A percentile compares a stretch with the other conserved stretches of the same genome.
phyloP scores from a whole-genome alignment of 2,888 invertebrate species.

The Acrobasis repandana region DNA sequence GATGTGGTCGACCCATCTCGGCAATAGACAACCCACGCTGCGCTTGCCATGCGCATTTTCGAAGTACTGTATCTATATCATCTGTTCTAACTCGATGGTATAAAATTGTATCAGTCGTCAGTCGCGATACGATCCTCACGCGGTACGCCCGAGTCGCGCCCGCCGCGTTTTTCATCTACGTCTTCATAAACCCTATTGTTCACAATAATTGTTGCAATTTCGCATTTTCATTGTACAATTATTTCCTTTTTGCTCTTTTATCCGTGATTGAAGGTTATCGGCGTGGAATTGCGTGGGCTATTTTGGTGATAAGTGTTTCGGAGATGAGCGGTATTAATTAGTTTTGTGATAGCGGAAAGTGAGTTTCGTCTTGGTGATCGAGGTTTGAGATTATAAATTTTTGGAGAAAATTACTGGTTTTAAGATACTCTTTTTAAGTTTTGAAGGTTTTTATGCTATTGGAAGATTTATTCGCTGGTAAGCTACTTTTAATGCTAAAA shows the following conservation, averaged over 20 bases:
- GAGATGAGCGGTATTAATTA: constrained; percentile 1
- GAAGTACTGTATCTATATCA: too few relatives aligned
- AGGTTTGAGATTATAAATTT: too few relatives aligned
- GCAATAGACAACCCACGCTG: too few relatives aligned
- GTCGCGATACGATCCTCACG: constrained; percentile 1
- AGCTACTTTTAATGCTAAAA: too few relatives aligned
- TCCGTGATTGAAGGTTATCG: constrained; percentile 6
- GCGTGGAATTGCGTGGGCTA: not conserved
- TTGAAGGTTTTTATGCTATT: too few relatives aligned
- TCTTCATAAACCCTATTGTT: constrained; percentile 1
- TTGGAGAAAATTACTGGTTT: too few relatives aligned
- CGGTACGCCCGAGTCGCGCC: not conserved
- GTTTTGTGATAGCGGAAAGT: not conserved
- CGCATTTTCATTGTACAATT: constrained; percentile 10
- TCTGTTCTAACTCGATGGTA: not conserved
- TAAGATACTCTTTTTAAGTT: too few relatives aligned
- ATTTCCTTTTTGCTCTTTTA: constrained; percentile 3
- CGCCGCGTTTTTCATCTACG: not conserved
- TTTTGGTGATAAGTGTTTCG: constrained; percentile 10
- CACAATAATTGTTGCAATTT: constrained; percentile 8
- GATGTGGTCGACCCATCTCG: too few relatives aligned
- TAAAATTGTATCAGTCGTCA: not conserved
- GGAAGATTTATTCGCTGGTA: too few relatives aligned
- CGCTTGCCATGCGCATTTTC: too few relatives aligned
- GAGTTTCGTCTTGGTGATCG: too few relatives aligned